Evolutionary conservation across 2,797 vertebrate species (phyloP).

Genomic region (Liasis olivaceus): DNA sequence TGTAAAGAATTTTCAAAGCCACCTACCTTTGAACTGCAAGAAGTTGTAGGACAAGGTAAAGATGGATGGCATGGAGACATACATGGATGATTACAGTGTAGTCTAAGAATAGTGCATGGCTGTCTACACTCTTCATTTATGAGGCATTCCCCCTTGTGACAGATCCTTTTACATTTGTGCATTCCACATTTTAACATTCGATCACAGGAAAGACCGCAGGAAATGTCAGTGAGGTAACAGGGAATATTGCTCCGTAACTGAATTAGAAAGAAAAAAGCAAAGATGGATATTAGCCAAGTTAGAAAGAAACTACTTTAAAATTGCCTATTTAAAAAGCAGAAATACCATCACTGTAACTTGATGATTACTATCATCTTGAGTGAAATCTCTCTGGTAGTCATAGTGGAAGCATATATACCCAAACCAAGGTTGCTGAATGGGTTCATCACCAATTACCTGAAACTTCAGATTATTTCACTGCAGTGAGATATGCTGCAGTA

Average conservation of each 20-base stretch:
- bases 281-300: not conserved
- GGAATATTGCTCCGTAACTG: conserved; percentile 92
- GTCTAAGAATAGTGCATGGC: conserved; percentile 81
- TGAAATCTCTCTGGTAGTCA: not conserved
- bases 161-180: conserved; percentile 92
- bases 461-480: not conserved
- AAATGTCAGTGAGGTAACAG: conserved; percentile 96
- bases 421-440: not conserved
- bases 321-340: not conserved
- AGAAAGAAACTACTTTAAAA: not conserved
- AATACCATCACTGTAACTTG: too few relatives aligned
- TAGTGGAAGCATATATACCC: not conserved
- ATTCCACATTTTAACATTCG: conserved; percentile 85
- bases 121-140: conserved; percentile 87
- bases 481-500: not conserved
- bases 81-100: conserved; percentile 91
- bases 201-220: conserved; percentile 91
- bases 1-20: not conserved
- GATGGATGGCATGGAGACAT: conserved; percentile 86
- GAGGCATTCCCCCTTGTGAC: conserved; percentile 92
- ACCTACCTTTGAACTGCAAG: conserved; percentile 89
- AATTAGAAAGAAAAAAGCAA: conserved; percentile 71
- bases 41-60: conserved; percentile 81
- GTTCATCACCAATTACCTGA: not conserved
- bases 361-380: not conserved